Conservation (phyloP, 2,888 invertebrate species). For the Lypha dubia region DNA sequence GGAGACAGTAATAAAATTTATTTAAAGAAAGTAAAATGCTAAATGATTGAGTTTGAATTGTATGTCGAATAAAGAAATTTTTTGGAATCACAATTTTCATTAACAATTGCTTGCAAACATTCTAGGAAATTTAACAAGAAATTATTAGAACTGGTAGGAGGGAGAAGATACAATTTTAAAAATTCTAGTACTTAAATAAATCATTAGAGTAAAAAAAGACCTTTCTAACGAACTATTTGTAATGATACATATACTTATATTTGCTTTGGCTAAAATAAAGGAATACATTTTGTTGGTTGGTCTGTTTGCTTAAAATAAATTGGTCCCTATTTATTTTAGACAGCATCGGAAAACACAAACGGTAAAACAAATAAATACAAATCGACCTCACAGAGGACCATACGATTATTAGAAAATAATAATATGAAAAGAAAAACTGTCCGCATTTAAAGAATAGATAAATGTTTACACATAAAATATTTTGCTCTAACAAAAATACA, state of each 20-base stretch:
- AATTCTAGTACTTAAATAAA: no score
- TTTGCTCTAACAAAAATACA: neutral
- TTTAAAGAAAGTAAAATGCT: conserved; percentile 23
- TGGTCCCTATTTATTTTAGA: conserved; percentile 27
- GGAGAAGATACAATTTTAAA: no score
- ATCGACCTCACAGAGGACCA: conserved; percentile 66
- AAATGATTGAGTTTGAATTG: no score
- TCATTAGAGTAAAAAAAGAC: no score
- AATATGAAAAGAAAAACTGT: conserved; percentile 21
- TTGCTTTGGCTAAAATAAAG: neutral
- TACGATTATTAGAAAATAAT: conserved; percentile 41
- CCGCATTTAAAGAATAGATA: conserved; percentile 34
- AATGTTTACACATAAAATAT: neutral
- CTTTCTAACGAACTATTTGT: no score
- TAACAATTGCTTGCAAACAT: no score
- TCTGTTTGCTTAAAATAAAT: conserved; percentile 60
- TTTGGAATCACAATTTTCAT: no score
- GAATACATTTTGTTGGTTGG: neutral
- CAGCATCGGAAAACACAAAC: conserved; percentile 17
- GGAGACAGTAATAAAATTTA: conserved; percentile 55
- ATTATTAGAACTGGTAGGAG: no score
- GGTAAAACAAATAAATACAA: conserved; percentile 62
- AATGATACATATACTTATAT: no score
- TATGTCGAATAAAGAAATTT: no score
- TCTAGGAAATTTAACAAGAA: no score